Evolutionary conservation across 2,113 vertebrate species (phyloP).

Genomic region (Cyanoderma ruficeps): DNA sequence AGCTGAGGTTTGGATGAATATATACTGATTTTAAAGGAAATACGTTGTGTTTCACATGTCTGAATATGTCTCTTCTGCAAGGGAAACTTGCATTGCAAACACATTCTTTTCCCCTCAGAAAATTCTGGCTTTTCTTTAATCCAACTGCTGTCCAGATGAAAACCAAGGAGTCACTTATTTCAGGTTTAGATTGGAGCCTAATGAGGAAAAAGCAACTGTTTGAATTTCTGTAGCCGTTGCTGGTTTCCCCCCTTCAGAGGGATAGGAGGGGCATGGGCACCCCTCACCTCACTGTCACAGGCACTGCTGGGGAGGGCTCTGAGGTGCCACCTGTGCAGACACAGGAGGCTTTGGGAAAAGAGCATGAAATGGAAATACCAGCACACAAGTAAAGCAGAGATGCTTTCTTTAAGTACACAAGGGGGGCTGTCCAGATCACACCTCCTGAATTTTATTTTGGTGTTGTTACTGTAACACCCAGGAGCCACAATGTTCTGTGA

Average conservation of each 20-base stretch:
- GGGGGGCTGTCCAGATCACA: background rate
- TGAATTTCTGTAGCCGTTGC: background rate
- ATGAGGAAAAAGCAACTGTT: background rate
- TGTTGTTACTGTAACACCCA: background rate
- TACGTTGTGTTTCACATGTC: background rate
- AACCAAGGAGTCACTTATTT: background rate
- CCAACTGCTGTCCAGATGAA: background rate
- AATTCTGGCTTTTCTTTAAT: background rate
- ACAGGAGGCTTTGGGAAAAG: background rate
- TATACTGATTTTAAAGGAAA: background rate
- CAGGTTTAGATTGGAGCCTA: background rate
- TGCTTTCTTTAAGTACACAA: background rate
- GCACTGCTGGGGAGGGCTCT: background rate
- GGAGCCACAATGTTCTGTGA: background rate
- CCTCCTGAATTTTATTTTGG: background rate
- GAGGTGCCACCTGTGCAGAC: background rate
- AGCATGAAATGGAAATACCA: background rate
- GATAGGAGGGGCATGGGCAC: background rate
- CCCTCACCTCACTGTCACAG: background rate
- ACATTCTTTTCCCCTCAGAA: background rate
- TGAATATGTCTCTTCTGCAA: background rate
- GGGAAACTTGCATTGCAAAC: background rate
- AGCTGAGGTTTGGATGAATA: background rate
- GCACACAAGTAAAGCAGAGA: background rate
- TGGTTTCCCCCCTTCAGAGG: background rate